Base-by-base conservation (phyloP, 2,888 invertebrate species). In the Agrochola circellaris region DNA sequence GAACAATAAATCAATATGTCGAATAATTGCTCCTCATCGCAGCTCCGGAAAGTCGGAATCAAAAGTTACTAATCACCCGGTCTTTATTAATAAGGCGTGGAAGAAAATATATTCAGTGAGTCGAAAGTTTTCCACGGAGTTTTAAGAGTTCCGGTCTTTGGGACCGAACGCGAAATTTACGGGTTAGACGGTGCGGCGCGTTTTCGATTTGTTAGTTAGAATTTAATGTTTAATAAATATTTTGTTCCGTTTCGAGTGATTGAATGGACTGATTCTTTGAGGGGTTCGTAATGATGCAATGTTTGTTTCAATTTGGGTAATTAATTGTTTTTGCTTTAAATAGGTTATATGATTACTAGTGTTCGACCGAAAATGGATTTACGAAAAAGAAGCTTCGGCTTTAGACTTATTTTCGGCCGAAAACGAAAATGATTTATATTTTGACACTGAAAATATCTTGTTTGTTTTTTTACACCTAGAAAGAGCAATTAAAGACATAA, bases 1-100 rank as follows among this genome's bases (percentile, higher is more conserved):
- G 88, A 93, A 95, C 95, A 95, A 96, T 96, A 96, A 96, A 96
- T 96, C 96, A 96, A 96, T 95, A 95, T 95, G 95, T 95, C 95
- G 94, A 95, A 95, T 95, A 95, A 96, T 96, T 94, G 94, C 95
- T 95, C 93, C 92, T 95, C 95, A 94, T 94, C 91, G 93, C 87
- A 90, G 90, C 87, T 90, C 91, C 91, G 92, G 90, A 89, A 92
- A 93, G 91, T 93, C 90, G 88, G 91, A 95, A 95, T 95, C 95
- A 93, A 94, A 95, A 96, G 95, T 96, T 95, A 94, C 95, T 96
- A 95, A 95, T 96, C 95, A 95, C 95, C 91, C 90, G 87, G 90
- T 93, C 92, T 92, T 93, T 95, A 95, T 95, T 95, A 95, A 95
- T 95, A 94, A 94, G 94, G 90, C 92, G 89, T 82, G 81, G 88